These are phyloP conservation scores for Alligator sinensis DNA, from an alignment of 2,113 vertebrate species.

Conservation along the genomic window DNA sequence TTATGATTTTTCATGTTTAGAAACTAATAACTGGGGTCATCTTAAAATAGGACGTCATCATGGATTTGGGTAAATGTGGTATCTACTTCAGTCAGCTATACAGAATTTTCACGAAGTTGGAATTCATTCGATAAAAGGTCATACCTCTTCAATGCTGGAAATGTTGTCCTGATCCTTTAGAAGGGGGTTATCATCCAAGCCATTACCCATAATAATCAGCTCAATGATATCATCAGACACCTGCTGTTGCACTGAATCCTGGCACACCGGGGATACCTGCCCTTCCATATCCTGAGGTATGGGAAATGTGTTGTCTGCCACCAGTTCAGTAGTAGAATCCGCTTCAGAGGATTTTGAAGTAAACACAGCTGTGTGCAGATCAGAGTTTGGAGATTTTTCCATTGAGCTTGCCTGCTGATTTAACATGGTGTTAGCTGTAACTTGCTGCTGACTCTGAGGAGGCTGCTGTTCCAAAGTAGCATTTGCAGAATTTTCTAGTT, in stretches of 20 bases:
- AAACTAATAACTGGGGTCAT: neutral
- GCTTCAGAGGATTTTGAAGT: slow-evolving; percentile 40
- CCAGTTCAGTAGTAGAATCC: slow-evolving; percentile 57
- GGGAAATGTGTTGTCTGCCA: slow-evolving; percentile 40
- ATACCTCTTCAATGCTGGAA: slow-evolving; percentile 66
- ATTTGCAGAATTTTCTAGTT: neutral
- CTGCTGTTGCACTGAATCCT: slow-evolving; percentile 15
- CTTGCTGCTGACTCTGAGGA: slow-evolving; percentile 47
- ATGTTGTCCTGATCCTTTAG: slow-evolving; percentile 2
- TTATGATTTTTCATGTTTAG: neutral
- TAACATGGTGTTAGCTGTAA: neutral
- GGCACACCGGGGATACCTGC: neutral
- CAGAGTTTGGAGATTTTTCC: neutral
- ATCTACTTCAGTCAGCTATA: too few relatives aligned
- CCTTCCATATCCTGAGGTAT: slow-evolving; percentile 46
- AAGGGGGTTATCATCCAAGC: slow-evolving; percentile 2
- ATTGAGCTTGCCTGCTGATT: slow-evolving; percentile 11
- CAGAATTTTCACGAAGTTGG: too few relatives aligned
- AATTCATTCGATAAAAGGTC: neutral
- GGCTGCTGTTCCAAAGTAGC: slow-evolving; percentile 2
- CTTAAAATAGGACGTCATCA: too few relatives aligned
- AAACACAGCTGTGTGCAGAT: slow-evolving; percentile 41
- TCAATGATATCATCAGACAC: slow-evolving; percentile 70
- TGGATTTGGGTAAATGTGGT: too few relatives aligned
- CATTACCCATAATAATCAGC: slow-evolving; percentile 44